Conservation (phyloP, 2,797 vertebrate species). For the Alcedo quadribrachys region DNA sequence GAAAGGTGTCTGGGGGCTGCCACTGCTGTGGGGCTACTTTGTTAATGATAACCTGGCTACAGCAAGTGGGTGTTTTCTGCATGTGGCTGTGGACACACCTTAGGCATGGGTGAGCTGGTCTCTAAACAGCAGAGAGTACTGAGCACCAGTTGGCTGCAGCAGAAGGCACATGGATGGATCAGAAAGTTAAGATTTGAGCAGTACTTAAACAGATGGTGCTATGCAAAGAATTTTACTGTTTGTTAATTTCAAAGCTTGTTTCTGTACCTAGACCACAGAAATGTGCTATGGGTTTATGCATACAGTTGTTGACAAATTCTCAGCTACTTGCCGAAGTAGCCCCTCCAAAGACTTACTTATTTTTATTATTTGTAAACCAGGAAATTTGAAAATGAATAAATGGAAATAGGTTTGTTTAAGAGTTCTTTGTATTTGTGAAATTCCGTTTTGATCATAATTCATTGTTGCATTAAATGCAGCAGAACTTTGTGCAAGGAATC, state of each 20-base stretch:
- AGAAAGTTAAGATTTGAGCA: neutral
- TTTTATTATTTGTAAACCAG: neutral
- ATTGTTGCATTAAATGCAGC: neutral
- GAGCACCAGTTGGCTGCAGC: neutral
- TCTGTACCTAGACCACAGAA: neutral
- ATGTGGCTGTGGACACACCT: neutral
- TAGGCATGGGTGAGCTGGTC: neutral
- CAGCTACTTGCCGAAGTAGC: neutral
- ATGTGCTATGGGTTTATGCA: neutral
- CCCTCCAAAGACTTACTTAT: neutral
- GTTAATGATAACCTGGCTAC: neutral
- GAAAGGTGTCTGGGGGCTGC: neutral
- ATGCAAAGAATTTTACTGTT: neutral
- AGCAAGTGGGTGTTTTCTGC: neutral
- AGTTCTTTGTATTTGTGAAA: neutral
- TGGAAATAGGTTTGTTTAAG: neutral
- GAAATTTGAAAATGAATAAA: neutral
- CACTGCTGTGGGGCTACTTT: neutral
- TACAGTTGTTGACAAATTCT: neutral
- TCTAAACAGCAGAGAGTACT: accelerated
- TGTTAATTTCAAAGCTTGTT: neutral
- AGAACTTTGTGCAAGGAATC: neutral
- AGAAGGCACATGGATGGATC: neutral
- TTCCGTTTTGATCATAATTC: neutral
- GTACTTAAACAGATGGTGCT: neutral